A percentile compares a stretch with the other conserved stretches of the same genome.
phyloP scores from a whole-genome alignment of 2,797 vertebrate genomes.

The Philypnodon macrostomus region DNA sequence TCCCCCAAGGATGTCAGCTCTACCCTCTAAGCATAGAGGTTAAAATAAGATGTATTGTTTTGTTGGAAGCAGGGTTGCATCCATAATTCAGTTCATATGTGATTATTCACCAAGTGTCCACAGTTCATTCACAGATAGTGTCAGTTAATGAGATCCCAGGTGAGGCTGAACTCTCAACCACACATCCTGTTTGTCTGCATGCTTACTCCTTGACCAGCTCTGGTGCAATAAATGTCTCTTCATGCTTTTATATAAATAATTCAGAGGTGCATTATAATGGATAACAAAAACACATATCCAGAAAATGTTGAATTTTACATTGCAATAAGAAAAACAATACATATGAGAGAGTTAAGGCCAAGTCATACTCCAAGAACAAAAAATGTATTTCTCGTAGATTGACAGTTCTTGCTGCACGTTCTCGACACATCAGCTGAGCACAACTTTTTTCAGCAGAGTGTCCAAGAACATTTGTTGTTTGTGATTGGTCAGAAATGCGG shows the following conservation, averaged over 20 bases:
- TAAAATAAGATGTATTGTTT: constrained; percentile 8
- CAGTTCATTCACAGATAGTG: no score
- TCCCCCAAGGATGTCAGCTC: no score
- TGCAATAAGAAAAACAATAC: not conserved
- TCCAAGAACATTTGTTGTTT: no score
- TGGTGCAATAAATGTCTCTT: not conserved
- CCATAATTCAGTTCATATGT: constrained; percentile 18
- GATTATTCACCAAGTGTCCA: constrained; percentile 6
- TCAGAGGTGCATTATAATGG: not conserved
- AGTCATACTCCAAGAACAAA: no score
- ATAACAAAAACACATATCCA: no score
- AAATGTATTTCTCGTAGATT: no score
- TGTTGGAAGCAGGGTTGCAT: constrained; percentile 2
- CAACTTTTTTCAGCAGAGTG: no score
- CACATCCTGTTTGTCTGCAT: constrained; percentile 2
- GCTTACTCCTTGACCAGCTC: not conserved
- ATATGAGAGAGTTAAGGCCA: no score
- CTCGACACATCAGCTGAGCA: no score
- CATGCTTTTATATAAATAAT: constrained; percentile 1
- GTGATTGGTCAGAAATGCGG: no score
- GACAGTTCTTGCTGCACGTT: no score
- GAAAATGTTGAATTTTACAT: no score
- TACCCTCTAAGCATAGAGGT: not conserved
- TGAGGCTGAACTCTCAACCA: constrained; percentile 6
- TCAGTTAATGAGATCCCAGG: constrained; percentile 27